Conservation (phyloP, 2,888 invertebrate genomes). For the Cephus nigrinus region DNA sequence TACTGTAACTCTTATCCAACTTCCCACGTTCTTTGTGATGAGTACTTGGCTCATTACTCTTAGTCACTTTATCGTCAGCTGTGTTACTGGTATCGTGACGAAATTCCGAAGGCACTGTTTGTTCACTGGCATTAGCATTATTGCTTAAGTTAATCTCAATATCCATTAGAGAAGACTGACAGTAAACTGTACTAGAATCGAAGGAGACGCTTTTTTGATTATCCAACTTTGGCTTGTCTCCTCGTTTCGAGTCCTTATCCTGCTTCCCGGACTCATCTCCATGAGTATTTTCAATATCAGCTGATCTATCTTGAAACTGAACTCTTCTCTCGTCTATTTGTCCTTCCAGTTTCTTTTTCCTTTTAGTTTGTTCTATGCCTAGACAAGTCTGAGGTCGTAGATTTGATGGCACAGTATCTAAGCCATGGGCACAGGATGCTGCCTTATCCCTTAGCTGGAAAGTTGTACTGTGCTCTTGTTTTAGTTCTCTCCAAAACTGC, state of each 20-base stretch:
- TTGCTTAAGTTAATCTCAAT: slow-evolving; percentile 30
- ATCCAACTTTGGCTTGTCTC: slow-evolving; percentile 24
- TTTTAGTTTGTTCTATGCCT: slow-evolving; percentile 65
- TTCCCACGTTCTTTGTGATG: slow-evolving; percentile 68
- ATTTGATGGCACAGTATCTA: slow-evolving; percentile 72
- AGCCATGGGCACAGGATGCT: slow-evolving; percentile 80
- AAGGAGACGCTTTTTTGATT: slow-evolving; percentile 21
- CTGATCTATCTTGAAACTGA: slow-evolving; percentile 52
- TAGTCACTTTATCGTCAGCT: slow-evolving; percentile 16
- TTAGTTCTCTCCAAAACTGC: slow-evolving; percentile 82
- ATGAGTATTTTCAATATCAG: slow-evolving; percentile 29
- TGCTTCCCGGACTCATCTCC: slow-evolving; percentile 22
- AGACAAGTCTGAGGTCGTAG: slow-evolving; percentile 75
- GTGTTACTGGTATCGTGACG: slow-evolving; percentile 19
- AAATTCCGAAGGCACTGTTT: slow-evolving; percentile 38
- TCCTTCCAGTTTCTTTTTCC: slow-evolving; percentile 28
- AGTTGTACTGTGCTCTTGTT: slow-evolving; percentile 69
- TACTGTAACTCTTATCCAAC: slow-evolving; percentile 84
- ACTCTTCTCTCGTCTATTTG: slow-evolving; percentile 39
- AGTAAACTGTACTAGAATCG: slow-evolving; percentile 12
- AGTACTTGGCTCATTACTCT: slow-evolving; percentile 24
- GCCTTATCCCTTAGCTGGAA: slow-evolving; percentile 81
- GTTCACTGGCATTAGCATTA: slow-evolving; percentile 36
- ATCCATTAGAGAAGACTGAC: slow-evolving; percentile 18
- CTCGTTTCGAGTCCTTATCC: slow-evolving; percentile 5